Percentiles rank a stretch among this genome's conserved stretches.
These are phyloP conservation scores for Teinopalpus imperialis DNA, from an alignment of 2,888 invertebrate species.

Conservation along the genomic window DNA sequence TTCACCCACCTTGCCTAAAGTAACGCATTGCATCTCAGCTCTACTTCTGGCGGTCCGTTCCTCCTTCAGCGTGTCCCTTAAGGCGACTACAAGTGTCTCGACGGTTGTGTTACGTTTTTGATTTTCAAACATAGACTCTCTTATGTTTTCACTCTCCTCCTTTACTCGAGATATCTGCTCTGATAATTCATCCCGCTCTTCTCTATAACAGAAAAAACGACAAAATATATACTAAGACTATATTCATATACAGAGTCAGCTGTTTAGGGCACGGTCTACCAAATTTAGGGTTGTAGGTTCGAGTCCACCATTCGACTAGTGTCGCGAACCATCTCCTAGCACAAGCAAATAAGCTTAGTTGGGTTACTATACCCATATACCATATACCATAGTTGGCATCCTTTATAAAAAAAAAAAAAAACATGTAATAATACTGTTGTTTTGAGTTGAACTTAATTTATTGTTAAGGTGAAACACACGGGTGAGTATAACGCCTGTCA, in stretches of 20 bases:
- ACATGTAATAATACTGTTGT: too few species aligned
- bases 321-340: too few species aligned
- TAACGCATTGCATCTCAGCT: constrained; percentile 47
- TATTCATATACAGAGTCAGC: too few species aligned
- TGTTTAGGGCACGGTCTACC: background rate
- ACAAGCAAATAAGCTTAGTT: background rate
- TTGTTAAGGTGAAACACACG: too few species aligned
- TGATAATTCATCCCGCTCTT: constrained; percentile 58
- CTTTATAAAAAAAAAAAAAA: too few species aligned
- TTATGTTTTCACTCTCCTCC: constrained; percentile 49
- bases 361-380: too few species aligned
- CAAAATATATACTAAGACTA: background rate
- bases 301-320: too few species aligned
- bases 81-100: constrained; percentile 55
- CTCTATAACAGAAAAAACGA: constrained; percentile 38
- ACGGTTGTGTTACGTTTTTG: constrained; percentile 47
- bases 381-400: too few species aligned
- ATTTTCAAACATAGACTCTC: constrained; percentile 43
- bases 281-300: too few species aligned
- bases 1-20: constrained; percentile 50
- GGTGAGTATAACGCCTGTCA: too few species aligned
- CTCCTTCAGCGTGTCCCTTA: constrained; percentile 62
- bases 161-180: constrained; percentile 42
- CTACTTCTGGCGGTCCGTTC: constrained; percentile 53
- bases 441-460: too few species aligned